Evolutionary conservation across 2,113 vertebrate species (phyloP).

Genomic region (Chauna torquata): DNA sequence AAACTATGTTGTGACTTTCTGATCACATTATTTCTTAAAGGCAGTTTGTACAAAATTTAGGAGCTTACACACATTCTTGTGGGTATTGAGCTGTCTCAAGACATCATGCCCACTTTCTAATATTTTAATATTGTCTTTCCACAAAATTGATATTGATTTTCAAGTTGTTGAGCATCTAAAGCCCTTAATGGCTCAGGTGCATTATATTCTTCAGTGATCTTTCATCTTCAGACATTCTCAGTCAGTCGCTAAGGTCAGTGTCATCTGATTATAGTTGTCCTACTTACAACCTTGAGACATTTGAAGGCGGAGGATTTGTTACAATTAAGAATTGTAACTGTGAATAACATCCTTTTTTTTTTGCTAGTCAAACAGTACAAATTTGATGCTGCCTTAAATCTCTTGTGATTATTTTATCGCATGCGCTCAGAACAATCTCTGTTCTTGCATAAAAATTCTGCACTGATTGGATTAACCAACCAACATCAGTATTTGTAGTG

Average conservation of each 20-base stretch:
- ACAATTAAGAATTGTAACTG: neutral
- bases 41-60: constrained; percentile 18
- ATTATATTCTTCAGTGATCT: neutral
- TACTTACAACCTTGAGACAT: constrained; percentile 5
- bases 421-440: neutral
- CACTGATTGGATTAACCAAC: neutral
- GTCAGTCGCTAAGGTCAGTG: neutral
- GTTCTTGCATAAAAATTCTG: neutral
- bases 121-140: neutral
- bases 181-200: neutral
- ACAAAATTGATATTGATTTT: constrained; percentile 6
- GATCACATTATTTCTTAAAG: constrained; percentile 5
- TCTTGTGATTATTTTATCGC: neutral
- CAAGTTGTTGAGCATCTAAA: neutral
- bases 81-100: neutral
- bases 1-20: neutral
- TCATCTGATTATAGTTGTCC: neutral
- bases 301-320: neutral
- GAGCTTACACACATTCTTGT: neutral
- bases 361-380: neutral
- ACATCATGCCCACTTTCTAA: neutral
- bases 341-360: neutral
- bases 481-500: neutral
- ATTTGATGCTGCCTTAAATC: neutral
- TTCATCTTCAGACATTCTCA: neutral